Evolutionary conservation across 1,140 invertebrate species (phyloP), one percentile per base, ranked within the genome.

Genomic region (Drosophila kepulauana): DNA sequence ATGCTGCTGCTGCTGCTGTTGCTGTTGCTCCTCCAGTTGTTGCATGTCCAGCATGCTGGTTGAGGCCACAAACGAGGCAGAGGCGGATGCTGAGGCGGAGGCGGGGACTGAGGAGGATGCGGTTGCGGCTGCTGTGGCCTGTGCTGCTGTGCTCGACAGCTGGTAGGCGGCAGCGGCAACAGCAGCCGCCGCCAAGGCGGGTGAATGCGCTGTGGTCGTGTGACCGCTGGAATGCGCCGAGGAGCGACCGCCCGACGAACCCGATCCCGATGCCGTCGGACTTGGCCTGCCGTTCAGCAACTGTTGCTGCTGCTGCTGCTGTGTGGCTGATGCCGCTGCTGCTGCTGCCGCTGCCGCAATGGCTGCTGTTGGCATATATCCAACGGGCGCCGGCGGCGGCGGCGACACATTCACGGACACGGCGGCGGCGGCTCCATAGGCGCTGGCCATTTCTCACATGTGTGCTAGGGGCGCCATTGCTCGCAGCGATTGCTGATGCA

Each of bases 401-500:
- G 79, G 73, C 81, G 81, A 70, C 10, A 81, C 72, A 62, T 70
- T 65, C 25, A 67, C 69, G 54, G 67, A 43, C 56, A 66, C 74
- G 75, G 69, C 74, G 75, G 81, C 79, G 73, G 63, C 72, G 35
- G 87, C 87, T 87, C 87, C 87, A 80, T 91, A 84, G 79, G 82
- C 87, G 72, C 67, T 86, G 81, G 91, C 91, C 89, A 92, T 92
- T 92, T 94, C 95, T 96, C 95, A 97, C 96, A 97, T 97, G 80
- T 97, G 96, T 76, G 96, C 94, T 64, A 97, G 93, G 3, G 96
- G 95, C 73, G 96, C 95, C 70, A 95, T 93, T 61, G 93, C 94
- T 78, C 93, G 93, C 91, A 94, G 96, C 13, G 94, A 95, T 81
- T 95, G 94, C 62, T 93, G 94, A 45, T 93, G 94, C 69, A 91